Base-by-base conservation (phyloP, 2,797 vertebrate genomes). In the Onychomys leucogaster region DNA sequence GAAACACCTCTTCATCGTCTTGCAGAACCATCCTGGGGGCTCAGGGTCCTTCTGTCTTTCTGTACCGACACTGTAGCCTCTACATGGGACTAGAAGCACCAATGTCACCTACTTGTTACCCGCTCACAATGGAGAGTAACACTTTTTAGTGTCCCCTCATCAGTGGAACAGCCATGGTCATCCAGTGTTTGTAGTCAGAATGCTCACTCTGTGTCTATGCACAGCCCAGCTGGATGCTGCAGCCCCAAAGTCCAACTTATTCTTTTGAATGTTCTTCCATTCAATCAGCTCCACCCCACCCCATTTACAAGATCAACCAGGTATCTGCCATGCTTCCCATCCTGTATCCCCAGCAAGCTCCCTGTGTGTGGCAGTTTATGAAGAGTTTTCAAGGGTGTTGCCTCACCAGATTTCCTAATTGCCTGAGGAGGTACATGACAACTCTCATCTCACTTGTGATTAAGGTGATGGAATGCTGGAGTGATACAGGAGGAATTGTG, bases 131-230 rank as follows among this genome's bases (percentile, higher is more conserved):
- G 7, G 17, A 73, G 2, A 34, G 5, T 49, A 65, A 55, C 25
- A 9, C 6, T 27, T 65, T 7, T 43, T 37, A 19, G 6, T 6
- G 19, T 37, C 52, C 17, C 57, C 21, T 49, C 37, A 29, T 17
- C 27, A n/a, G 43, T 12, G 63, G 37, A 78, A 17, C 11, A 17
- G 32, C 12, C 52, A 25, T 55, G 23, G 10, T 6, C 8, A 41
- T 67, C 27, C 57, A 82, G 57, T 9, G 37, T 7, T 27, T 17
- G 16, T 11, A 27, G 76, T 21, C 37, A 77, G 21, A 49, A 10
- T 4, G 4, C 25, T 17, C 6, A 9, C 7, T 41, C 43, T 34
- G 1, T 5, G 34, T 5, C 59, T 29, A 0, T 32, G 46, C 5
- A 1, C 34, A 41, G 37, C 14, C 46, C 57, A 9, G 6, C 8